A percentile compares a stretch with the other conserved stretches of the same genome.
Evolutionary conservation across 2,888 invertebrate species (phyloP).

Genomic region (Syritta pipiens): DNA sequence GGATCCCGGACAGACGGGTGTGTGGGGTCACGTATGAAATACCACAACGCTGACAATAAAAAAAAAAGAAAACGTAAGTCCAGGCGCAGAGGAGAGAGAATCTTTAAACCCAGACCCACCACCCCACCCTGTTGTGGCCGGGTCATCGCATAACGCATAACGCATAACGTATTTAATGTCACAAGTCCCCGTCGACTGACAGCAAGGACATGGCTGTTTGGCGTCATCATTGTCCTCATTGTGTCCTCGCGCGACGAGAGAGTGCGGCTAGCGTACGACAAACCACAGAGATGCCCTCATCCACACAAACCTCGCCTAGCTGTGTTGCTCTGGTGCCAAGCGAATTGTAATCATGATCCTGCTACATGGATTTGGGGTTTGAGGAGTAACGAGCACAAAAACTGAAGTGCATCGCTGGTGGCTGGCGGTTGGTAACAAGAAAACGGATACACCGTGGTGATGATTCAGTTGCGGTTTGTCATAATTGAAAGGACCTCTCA

Average conservation of each 20-base stretch:
- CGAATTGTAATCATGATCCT: slow-evolving; percentile 5
- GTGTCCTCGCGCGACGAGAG: not conserved
- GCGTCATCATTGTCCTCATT: not conserved
- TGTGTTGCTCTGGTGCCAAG: slow-evolving; percentile 5
- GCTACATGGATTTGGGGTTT: not conserved
- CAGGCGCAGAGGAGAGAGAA: not conserved
- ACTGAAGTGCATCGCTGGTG: not conserved
- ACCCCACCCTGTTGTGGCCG: not conserved
- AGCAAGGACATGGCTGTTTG: not conserved
- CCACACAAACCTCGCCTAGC: not conserved
- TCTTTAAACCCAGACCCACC: not conserved
- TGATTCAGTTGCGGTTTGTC: slow-evolving; percentile 18
- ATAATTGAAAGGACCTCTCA: slow-evolving; percentile 5
- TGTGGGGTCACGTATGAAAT: slow-evolving; percentile 28
- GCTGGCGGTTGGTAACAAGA: not conserved
- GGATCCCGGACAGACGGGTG: slow-evolving; percentile 7
- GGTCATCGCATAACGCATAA: not conserved
- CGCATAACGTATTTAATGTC: slow-evolving; percentile 2
- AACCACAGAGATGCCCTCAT: not conserved
- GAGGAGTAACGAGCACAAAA: not conserved
- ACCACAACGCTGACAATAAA: slow-evolving; percentile 16
- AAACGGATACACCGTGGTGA: slow-evolving; percentile 1
- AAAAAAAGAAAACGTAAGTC: not conserved
- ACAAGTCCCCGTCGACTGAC: slow-evolving; percentile 6
- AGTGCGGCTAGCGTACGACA: not conserved